Evolutionary conservation across 2,113 vertebrate species (phyloP), one percentile per base, ranked within the genome.

Genomic region (Passer montanus): DNA sequence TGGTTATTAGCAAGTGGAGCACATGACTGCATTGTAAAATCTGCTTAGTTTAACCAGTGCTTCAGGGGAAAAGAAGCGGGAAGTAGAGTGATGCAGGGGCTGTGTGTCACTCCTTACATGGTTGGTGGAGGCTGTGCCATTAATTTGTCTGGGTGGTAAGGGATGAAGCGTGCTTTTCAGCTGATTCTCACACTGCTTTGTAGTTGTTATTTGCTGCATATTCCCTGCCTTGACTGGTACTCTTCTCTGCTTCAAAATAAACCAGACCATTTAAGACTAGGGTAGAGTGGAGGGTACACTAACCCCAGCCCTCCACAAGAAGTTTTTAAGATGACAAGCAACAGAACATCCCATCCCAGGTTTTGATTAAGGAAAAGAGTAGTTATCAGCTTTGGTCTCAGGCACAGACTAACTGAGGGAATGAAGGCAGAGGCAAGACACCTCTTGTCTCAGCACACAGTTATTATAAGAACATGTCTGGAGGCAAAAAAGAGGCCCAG

Each of bases 381-480:
- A 43, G 46, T 87, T 91, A 93, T 52, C 53, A 80, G 74, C 41
- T 82, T 86, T 93, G 73, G 73, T 95, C 59, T 62, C 43, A 81
- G 73, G 60, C 31, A 11, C 60, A 49, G 56, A 63, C 31, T 86
- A 83, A 83, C 18, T 39, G 83, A 39, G 39, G 35, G 43, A 87
- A 37, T 60, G 77, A 87, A 89, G 68, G 41, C 47, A 77, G 79
- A 95, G 44, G 74, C 50, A 90, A 90, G 44, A 68, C 84, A 86
- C 3, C 43, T 85, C 67, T 81, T 69, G 39, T 90, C 30, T 88
- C 67, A 87, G 78, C 63, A 75, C 27, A 59, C 66, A 50, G 67
- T 94, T 92, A 83, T 90, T 94, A 88, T 86, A 95, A 92, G 55
- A 94, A 70, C 15, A 26, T 86, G 33, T 80, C 90, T 93, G 56